A percentile compares a stretch with the other conserved stretches of the same genome.
Evolutionary conservation across 2,113 vertebrate genomes (phyloP).

Genomic region (Toxotes chatareus): DNA sequence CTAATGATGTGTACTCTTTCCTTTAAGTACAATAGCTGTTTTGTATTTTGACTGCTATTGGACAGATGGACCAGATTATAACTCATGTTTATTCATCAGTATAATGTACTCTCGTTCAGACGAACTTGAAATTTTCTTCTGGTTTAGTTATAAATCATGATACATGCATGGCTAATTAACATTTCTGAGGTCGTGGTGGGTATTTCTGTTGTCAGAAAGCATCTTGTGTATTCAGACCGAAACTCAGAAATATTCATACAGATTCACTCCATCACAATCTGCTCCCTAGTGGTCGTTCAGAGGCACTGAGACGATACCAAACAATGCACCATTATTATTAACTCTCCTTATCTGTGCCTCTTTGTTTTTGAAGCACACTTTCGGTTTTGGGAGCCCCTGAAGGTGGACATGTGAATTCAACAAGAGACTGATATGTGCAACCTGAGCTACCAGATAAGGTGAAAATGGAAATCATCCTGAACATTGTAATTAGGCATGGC

Average conservation of each 20-base stretch:
- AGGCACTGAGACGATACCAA: constrained; percentile 6
- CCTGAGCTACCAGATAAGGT: neutral
- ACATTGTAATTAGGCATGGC: neutral
- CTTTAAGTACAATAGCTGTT: neutral
- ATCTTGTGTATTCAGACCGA: neutral
- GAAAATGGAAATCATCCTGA: neutral
- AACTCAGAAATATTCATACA: neutral
- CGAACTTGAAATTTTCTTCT: neutral
- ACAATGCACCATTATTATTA: neutral
- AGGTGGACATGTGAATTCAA: neutral
- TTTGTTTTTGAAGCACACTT: neutral
- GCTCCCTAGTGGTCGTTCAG: constrained; percentile 50
- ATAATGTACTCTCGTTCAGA: neutral
- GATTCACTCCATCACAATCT: neutral
- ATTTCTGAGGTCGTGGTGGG: neutral
- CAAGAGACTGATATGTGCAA: neutral
- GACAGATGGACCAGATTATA: neutral
- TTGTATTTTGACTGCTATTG: neutral
- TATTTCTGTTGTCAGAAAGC: neutral
- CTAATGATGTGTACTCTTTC: neutral
- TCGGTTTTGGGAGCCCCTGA: neutral
- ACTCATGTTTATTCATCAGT: neutral
- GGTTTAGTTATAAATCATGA: neutral
- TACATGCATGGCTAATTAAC: neutral
- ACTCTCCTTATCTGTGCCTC: neutral